Percentiles rank a stretch among this genome's conserved stretches.
Evolutionary conservation across 2,888 invertebrate species (phyloP).

Genomic region (Ophion costatus): DNA sequence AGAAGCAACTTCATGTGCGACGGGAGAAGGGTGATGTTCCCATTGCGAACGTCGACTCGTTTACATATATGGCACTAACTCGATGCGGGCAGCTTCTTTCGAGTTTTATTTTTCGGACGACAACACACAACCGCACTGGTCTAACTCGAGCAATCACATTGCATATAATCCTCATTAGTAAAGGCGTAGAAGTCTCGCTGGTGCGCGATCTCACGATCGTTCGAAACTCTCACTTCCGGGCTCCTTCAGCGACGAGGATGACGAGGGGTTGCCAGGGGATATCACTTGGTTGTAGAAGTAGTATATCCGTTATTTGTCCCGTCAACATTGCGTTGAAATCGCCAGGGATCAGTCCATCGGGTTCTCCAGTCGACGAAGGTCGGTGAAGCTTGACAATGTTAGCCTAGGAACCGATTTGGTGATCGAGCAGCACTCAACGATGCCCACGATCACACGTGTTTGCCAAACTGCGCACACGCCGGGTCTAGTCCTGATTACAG

Average conservation of each 20-base stretch:
- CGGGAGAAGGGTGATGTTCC: slow-evolving; percentile 52
- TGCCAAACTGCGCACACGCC: background rate
- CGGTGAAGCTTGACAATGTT: background rate
- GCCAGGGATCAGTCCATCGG: too few relatives aligned
- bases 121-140: slow-evolving; percentile 63
- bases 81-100: slow-evolving; percentile 51
- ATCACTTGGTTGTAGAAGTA: background rate
- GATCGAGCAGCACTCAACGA: too few relatives aligned
- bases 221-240: slow-evolving; percentile 31
- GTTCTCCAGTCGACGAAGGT: background rate
- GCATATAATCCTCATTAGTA: slow-evolving; percentile 54
- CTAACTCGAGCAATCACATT: slow-evolving; percentile 51
- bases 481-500: slow-evolving; percentile 85
- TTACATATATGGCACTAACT: slow-evolving; percentile 67
- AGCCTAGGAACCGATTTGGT: background rate
- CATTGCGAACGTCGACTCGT: slow-evolving; percentile 61
- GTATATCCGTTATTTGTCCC: background rate
- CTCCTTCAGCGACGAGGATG: background rate
- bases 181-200: background rate
- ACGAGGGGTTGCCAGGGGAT: background rate
- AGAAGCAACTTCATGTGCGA: slow-evolving; percentile 42
- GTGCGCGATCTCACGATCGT: background rate
- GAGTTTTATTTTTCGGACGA: slow-evolving; percentile 50
- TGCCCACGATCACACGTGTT: too few relatives aligned
- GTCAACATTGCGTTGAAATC: background rate